Conservation (phyloP, 2,113 vertebrate species). For the Boulengeromyrus knoepffleri region DNA sequence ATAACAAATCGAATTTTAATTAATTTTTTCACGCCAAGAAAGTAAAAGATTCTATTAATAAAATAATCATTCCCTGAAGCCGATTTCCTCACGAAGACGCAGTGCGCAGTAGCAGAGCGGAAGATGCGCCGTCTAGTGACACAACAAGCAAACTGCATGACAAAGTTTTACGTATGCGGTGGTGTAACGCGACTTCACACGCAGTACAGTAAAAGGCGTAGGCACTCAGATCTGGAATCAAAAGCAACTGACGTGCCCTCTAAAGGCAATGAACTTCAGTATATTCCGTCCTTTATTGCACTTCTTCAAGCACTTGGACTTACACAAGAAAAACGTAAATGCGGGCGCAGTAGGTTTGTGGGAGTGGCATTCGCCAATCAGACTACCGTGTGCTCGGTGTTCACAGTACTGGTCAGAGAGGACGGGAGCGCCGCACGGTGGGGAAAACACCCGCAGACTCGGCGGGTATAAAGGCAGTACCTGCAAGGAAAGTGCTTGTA, state of each 20-base stretch:
- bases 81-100: not conserved
- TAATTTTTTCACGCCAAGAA: not conserved
- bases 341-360: not conserved
- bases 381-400: not conserved
- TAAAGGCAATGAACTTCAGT: not conserved
- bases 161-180: not conserved
- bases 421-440: not conserved
- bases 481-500: not conserved
- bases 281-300: conserved; percentile 11
- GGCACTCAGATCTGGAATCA: not conserved
- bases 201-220: not conserved
- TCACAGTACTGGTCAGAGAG: not conserved
- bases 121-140: not conserved
- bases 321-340: not conserved
- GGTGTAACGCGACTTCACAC: not conserved
- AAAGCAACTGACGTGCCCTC: not conserved
- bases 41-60: not conserved
- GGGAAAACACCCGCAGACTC: not conserved
- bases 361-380: not conserved
- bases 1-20: not conserved
- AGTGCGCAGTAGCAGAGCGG: not conserved
- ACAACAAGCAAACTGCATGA: not conserved
- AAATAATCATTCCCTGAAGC: not conserved
- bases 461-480: not conserved
- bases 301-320: not conserved